A percentile compares a stretch with the other conserved stretches of the same genome.
These are phyloP conservation scores for Lycopodina hypogea DNA, from an alignment of 37 sponge, comb jelly and placozoan genomes.

Conservation along the genomic window DNA sequence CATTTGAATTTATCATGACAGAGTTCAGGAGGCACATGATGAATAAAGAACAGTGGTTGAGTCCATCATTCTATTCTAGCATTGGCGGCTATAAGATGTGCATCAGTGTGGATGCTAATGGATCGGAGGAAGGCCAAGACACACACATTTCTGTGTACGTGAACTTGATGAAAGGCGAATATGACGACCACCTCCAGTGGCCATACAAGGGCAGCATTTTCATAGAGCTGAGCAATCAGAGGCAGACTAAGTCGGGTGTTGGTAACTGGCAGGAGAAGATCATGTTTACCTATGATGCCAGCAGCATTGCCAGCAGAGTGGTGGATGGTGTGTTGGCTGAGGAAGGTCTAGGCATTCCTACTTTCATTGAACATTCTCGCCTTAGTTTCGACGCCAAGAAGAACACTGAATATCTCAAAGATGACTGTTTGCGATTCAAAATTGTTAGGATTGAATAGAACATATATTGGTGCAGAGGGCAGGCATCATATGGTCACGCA, in stretches of 20 bases:
- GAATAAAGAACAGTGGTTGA: constrained; percentile 18
- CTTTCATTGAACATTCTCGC: constrained; percentile 21
- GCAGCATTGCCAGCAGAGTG: constrained; percentile 23
- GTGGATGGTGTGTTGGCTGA: constrained; percentile 21
- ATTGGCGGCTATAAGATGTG: constrained; percentile 37
- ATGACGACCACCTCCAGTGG: constrained; percentile 30
- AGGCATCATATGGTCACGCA: too few relatives aligned
- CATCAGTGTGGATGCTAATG: constrained; percentile 38
- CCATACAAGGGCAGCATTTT: constrained; percentile 29
- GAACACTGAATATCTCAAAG: constrained; percentile 29
- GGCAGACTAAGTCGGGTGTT: neutral
- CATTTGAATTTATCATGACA: constrained; percentile 31
- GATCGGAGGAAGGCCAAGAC: constrained; percentile 16
- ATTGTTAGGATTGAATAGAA: constrained; percentile 13
- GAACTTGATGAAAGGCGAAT: constrained; percentile 40
- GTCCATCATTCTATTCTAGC: constrained; percentile 31
- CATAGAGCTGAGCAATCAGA: constrained; percentile 26
- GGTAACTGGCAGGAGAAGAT: constrained; percentile 18
- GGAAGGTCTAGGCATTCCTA: constrained; percentile 34
- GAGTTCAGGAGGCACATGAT: constrained; percentile 14
- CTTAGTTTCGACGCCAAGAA: constrained; percentile 5
- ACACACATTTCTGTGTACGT: constrained; percentile 33
- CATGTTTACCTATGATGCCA: constrained; percentile 9
- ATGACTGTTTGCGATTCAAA: constrained; percentile 38
- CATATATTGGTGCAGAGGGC: too few relatives aligned